Base-by-base conservation (phyloP, 2,113 vertebrate genomes). In the Anthoscopus minutus region DNA sequence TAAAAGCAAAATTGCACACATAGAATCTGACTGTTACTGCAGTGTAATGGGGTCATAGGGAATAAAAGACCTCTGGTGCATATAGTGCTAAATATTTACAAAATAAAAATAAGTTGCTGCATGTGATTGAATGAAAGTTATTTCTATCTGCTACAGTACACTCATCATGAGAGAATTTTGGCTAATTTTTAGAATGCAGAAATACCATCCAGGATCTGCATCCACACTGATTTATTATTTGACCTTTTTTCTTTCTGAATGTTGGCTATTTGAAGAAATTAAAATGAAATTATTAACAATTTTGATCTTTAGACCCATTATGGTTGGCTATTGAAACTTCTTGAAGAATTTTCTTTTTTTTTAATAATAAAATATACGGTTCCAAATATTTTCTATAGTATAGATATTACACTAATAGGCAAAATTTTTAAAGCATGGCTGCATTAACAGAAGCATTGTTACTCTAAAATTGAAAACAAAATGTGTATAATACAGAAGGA, bases 391-490 rank as follows among this genome's bases (percentile, higher is more conserved):
- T 92, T 53, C 28, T 45, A 48, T 56, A 24, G 3, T 27, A 64
- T 33, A 76, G 12, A 9, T 61, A 18, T 44, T 69, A 37, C 3
- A 45, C 8, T 50, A 38, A 11, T 27, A 12, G 19, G 10, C 17
- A 30, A 9, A 40, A 27, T 58, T 57, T 90, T 81, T 64, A 42
- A 65, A 73, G 5, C n/a, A 17, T 42, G 42, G 53, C 10, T 50
- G 21, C 3, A 8, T 7, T 54, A 54, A 65, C 0, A 5, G 13
- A 1, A 8, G 0, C 7, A 35, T 16, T 47, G 37, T 58, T 66
- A 2, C 10, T 79, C 60, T 60, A 62, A 72, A 42, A 23, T 11
- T 19, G 11, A 62, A 80, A 77, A 33, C 2, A 30, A 81, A 51
- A 3, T 54, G 47, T 24, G 21, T 57, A 17, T 51, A 19, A n/a